phyloP scores from a whole-genome alignment of 2,113 vertebrate genomes.

The Trinectes maculatus region DNA sequence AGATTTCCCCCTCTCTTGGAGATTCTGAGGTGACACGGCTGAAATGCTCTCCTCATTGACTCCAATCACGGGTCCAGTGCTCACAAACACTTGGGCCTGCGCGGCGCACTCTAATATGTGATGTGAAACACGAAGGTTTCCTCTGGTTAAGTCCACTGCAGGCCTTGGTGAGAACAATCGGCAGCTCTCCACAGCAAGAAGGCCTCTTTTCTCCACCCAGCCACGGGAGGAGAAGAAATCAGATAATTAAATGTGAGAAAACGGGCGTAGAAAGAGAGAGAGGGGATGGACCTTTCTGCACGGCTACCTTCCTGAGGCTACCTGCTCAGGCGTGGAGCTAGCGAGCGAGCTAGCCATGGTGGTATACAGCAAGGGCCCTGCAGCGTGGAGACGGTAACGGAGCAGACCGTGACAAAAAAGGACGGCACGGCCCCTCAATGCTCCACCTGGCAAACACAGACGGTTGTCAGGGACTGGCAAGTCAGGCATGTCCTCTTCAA shows the following conservation, averaged over 20 bases:
- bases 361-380: slow-evolving; percentile 76
- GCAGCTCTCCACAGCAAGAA: slow-evolving; percentile 84
- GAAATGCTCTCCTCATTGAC: slow-evolving; percentile 85
- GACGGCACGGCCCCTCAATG: slow-evolving; percentile 83
- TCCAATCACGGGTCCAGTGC: slow-evolving; percentile 79
- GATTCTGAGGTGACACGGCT: slow-evolving; percentile 82
- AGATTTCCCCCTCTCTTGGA: slow-evolving; percentile 86
- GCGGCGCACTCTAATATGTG: slow-evolving; percentile 82
- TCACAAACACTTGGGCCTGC: slow-evolving; percentile 82
- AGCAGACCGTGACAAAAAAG: slow-evolving; percentile 80
- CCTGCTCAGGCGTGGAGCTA: slow-evolving; percentile 83
- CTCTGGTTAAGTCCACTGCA: slow-evolving; percentile 83
- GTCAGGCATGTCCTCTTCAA: slow-evolving; percentile 92
- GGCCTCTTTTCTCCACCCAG: slow-evolving; percentile 87
- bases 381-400: slow-evolving; percentile 72
- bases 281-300: slow-evolving; percentile 87
- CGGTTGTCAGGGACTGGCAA: slow-evolving; percentile 91
- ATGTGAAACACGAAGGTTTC: slow-evolving; percentile 83
- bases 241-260: slow-evolving; percentile 98
- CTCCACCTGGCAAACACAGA: slow-evolving; percentile 87
- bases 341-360: slow-evolving; percentile 69
- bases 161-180: slow-evolving; percentile 87
- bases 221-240: slow-evolving; percentile 86
- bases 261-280: slow-evolving; percentile 77
- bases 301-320: slow-evolving; percentile 86